Base-by-base conservation (phyloP, 1,140 invertebrate genomes). In the Drosophila bipectinata region DNA sequence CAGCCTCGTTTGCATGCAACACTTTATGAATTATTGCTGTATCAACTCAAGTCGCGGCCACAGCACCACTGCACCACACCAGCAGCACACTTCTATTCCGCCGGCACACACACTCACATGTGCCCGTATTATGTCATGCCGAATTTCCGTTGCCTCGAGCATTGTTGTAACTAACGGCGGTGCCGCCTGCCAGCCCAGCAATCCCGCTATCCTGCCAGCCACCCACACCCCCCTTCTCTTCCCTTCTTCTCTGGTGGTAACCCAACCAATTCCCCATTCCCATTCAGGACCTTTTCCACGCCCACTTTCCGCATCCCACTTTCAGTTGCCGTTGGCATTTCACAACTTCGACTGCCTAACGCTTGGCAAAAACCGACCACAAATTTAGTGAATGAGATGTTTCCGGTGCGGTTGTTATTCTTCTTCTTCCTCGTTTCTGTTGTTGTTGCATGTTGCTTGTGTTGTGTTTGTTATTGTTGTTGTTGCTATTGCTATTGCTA, bases 11-110 rank as follows among this genome's bases (percentile, higher is more conserved):
- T 90, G 87, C 87, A 90, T 90, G 87, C 87, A 90, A 90, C 87
- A 90, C 82, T 90, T 90, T 90, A 90, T 90, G 82, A 90, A 90
- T 90, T 90, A 90, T 90, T 90, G 87, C 87, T 90, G 87, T 85
- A 90, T 87, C 76, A 88, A 89, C 84, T 89, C 84, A 88, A 89
- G 79, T 89, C 84, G 84, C 84, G 83, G 79, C 71, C 56, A 24
- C 49, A 30, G 44, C 18, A 10, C 44, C 18, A 18, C 18, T 18
- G 44, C 15, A 10, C 48, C 73, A 60, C 61, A 54, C 39, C 34
- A 45, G 14, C 49, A 44, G 41, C 18, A 44, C 57, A 72, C 44
- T 77, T 59, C 55, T 44, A 69, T 58, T 59, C 51, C 52, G 47
- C 7, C 14, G 28, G 49, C 32, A 47, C 48, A 45, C 60, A 57